Evolutionary conservation across 2,113 vertebrate species (phyloP), one percentile per base, ranked within the genome.

Genomic region (Grantiella picta): DNA sequence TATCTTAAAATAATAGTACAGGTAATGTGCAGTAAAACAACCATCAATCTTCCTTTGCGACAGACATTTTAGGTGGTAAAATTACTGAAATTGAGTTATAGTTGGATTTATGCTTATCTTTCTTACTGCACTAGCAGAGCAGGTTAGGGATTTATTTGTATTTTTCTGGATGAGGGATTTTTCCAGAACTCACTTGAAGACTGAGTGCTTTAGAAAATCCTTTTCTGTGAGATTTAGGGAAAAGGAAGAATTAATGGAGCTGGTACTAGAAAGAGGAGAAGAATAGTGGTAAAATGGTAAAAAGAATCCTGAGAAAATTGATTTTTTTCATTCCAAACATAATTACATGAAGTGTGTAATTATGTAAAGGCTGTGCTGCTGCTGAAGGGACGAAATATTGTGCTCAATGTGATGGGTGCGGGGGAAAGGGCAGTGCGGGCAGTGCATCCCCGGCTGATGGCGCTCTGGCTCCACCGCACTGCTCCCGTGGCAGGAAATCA

Each of bases 381-480:
- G 49, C 20, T 14, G 21, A 22, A 13, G 23, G 33, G 28, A 10
- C n/a, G 6, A 40, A 47, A 9, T 38, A 38, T 10, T 20, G 24
- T 5, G 23, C 20, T 36, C 5, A 0, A 1, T 4, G 42, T 0
- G 35, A 0, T 20, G 3, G 18, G 25, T 6, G 61, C 15, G 16
- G 3, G 7, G 33, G 9, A 15, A 27, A 33, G 47, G 38, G 33
- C 89, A 63, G 18, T 29, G 50, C 28, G 6, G 29, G 15, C 22
- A 4, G 80, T 1, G 45, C 80, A 45, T 50, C 5, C 15, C 96
- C 97, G 97, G 97, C 56, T 77, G 98, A 93, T 96, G 98, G 98
- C 94, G 96, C 97, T 98, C 94, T 92, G 96, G 97, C 75, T 82
- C 87, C 96, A 94, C 78, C 66, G 31, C 97, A 54, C 33, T 28